Conservation (phyloP, 2,797 vertebrate genomes). For the Nyctalus aviator region DNA sequence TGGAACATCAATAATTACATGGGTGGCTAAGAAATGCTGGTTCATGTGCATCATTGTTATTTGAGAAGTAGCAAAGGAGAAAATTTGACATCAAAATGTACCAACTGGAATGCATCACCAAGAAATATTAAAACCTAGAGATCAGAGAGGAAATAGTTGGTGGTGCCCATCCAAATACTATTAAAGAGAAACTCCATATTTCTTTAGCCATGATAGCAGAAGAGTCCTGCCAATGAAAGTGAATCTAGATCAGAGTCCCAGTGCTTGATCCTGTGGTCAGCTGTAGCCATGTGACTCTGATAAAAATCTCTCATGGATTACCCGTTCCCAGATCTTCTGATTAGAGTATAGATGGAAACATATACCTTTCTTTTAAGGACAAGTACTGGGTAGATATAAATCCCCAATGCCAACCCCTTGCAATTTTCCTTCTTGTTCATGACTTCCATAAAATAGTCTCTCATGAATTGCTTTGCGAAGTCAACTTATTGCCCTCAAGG, state of each 20-base stretch:
- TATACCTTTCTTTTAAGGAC: neutral
- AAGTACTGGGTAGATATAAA: neutral
- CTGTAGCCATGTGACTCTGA: neutral
- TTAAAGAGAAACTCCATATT: neutral
- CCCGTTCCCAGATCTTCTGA: neutral
- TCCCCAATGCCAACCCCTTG: neutral
- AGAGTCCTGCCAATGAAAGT: neutral
- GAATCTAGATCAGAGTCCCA: neutral
- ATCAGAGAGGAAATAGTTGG: neutral
- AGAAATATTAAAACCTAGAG: neutral
- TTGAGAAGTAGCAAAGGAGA: neutral
- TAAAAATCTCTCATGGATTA: neutral
- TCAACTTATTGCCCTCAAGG: neutral
- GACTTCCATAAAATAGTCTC: neutral
- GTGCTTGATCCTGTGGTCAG: neutral
- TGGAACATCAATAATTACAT: neutral
- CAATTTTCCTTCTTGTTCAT: neutral
- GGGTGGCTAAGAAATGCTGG: neutral
- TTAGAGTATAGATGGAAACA: neutral
- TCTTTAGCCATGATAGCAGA: neutral
- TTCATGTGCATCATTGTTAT: neutral
- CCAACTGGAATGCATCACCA: neutral
- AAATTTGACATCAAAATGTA: neutral
- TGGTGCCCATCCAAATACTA: neutral
- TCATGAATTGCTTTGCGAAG: neutral